Evolutionary conservation across 2,113 vertebrate genomes (phyloP), one percentile per base, ranked within the genome.

Genomic region (Lampris incognitus): DNA sequence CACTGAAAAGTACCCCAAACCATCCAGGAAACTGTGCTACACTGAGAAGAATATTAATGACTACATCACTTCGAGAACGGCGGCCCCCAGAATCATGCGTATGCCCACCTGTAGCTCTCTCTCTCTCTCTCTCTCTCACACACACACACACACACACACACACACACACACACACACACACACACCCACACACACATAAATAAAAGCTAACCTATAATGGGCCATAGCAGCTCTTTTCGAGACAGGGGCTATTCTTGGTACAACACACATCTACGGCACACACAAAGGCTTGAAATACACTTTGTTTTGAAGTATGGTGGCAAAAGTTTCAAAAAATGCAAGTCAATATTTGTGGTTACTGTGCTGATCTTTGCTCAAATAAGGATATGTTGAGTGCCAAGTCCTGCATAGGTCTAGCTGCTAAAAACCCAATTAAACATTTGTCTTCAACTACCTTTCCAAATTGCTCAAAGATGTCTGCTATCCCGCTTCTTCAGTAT

Each of bases 391-490:
- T 50, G 72, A 86, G 76, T 69, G 72, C 60, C 50, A 2, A 48
- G 13, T 79, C 61, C n/a, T 74, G 69, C 76, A 82, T 84, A 70
- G 63, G 51, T 82, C 60, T 63, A 44, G 60, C 40, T n/a, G 61
- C 89, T 85, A 87, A 83, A 65, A 87, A 42, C 66, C 83, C 64
- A 78, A 51, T 57, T 59, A 72, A 87, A 89, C 85, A 90, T 91
- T 87, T 90, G 87, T 73, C 82, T 89, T 38, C 24, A 66, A 80
- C 77, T 59, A 71, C 68, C 72, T 65, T 60, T 46, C 36, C 72
- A 51, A 49, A 9, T 48, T 3, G 44, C 56, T 41, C 80, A 64
- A 51, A 74, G 51, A 13, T 46, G 50, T 74, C 59, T 51, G 42
- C 11, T 0, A 60, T 86, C 66, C 74, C 84, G 74, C 74, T 81